Conservation (phyloP, 2,797 vertebrate species). For the Anniella stebbinsi region DNA sequence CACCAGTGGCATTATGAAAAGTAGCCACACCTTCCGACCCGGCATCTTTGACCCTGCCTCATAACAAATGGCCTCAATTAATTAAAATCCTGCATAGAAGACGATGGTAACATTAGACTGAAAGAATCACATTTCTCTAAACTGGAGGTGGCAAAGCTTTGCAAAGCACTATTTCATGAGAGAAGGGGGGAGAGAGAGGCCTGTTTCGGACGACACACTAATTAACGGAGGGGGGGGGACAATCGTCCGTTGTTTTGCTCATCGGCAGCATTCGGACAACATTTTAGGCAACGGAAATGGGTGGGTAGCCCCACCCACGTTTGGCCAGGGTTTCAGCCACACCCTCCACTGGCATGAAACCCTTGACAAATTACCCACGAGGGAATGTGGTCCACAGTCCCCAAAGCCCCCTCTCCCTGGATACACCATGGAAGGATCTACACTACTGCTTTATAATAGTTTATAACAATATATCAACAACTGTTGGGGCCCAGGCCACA, state of each 20-base stretch:
- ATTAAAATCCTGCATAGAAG: constrained; percentile 54
- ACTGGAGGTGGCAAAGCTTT: constrained; percentile 36
- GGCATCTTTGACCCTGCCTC: constrained; percentile 45
- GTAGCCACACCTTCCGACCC: constrained; percentile 44
- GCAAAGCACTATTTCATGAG: constrained; percentile 32
- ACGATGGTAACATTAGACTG: constrained; percentile 50
- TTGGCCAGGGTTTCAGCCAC: not conserved
- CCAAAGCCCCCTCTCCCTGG: too few species aligned
- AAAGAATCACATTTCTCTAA: constrained; percentile 49
- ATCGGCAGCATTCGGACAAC: too few species aligned
- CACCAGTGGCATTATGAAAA: constrained; percentile 43
- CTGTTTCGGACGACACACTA: too few species aligned
- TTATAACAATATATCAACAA: too few species aligned
- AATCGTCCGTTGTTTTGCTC: too few species aligned
- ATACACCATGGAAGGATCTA: not conserved
- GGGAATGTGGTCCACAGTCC: not conserved
- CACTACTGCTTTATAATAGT: too few species aligned
- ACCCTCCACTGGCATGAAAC: not conserved
- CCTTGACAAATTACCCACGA: not conserved
- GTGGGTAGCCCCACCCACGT: too few species aligned
- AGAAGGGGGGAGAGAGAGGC: too few species aligned
- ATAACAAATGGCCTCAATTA: constrained; percentile 66
- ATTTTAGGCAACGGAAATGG: too few species aligned
- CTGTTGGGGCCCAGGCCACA: too few species aligned
- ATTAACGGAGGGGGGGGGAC: too few species aligned